Conservation (phyloP, 2,797 vertebrate genomes). For the Cossypha dichroa region DNA sequence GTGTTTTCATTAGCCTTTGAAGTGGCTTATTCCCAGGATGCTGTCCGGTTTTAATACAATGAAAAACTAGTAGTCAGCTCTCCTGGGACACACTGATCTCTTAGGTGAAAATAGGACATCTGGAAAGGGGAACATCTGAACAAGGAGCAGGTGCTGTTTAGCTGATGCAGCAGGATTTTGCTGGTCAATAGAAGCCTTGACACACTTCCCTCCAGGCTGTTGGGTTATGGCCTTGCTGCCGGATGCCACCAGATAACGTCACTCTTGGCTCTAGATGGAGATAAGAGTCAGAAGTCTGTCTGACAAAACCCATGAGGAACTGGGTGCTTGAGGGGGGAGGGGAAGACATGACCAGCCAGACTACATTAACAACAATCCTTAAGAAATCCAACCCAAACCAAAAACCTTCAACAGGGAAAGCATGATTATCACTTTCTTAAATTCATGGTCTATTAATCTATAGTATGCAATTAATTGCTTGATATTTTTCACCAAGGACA, state of each 20-base stretch:
- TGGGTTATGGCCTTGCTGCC: not conserved
- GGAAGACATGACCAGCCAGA: not conserved
- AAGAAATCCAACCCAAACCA: not conserved
- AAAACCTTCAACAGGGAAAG: not conserved
- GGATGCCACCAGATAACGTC: not conserved
- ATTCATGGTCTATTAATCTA: not conserved
- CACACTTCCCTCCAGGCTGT: conserved; percentile 18
- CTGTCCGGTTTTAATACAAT: not conserved
- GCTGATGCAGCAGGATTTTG: conserved; percentile 37
- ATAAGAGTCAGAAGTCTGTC: not conserved
- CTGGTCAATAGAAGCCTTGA: conserved; percentile 21
- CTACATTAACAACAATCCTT: not conserved
- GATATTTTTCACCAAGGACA: not conserved
- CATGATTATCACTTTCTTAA: not conserved
- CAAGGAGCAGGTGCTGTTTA: conserved; percentile 32
- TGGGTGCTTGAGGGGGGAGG: not conserved
- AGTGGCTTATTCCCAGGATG: not conserved
- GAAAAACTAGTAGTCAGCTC: conserved; percentile 1
- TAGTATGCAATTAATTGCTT: not conserved
- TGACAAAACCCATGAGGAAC: not conserved
- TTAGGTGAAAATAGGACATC: conserved; percentile 11
- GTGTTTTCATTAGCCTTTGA: conserved; percentile 28
- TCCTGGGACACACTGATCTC: not conserved
- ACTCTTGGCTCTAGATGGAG: not conserved
- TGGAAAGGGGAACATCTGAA: not conserved